A percentile compares a stretch with the other conserved stretches of the same genome.
phyloP scores from a whole-genome alignment of 2,797 vertebrate genomes.

The Dendrocincla tyrannina region DNA sequence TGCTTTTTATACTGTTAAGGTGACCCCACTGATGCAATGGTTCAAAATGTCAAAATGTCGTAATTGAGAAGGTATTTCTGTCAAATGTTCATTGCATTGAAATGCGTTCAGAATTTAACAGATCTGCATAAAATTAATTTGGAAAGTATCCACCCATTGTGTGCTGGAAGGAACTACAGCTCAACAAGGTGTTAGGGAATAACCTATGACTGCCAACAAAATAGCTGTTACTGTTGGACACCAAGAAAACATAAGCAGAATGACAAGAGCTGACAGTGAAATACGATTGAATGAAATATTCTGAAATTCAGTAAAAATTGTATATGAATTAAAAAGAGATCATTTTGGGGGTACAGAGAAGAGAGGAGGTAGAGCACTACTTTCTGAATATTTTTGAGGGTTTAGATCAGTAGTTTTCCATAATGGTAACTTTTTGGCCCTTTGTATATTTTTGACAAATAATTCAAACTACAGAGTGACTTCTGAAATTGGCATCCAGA shows the following conservation, averaged over 20 bases:
- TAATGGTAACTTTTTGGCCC: neutral
- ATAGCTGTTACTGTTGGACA: neutral
- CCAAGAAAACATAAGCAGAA: neutral
- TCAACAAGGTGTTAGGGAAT: neutral
- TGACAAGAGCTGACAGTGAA: neutral
- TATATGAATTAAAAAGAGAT: neutral
- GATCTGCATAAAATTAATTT: neutral
- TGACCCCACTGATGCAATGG: neutral
- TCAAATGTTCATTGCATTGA: neutral
- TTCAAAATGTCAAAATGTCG: neutral
- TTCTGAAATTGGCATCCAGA: neutral
- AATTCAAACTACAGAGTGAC: neutral
- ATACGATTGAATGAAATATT: neutral
- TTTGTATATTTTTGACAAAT: neutral
- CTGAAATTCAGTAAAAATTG: neutral
- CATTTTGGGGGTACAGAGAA: neutral
- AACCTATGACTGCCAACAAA: neutral
- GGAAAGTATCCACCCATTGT: neutral
- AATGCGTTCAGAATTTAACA: neutral
- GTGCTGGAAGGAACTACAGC: neutral
- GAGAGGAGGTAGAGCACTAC: rapidly evolving
- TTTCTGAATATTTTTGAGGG: neutral
- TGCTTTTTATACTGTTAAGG: neutral
- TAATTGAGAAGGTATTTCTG: neutral
- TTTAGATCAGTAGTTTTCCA: neutral